Percentiles rank a stretch among this genome's conserved stretches.
Evolutionary conservation across 2,113 vertebrate species (phyloP).

Genomic region (Pygoscelis antarcticus): DNA sequence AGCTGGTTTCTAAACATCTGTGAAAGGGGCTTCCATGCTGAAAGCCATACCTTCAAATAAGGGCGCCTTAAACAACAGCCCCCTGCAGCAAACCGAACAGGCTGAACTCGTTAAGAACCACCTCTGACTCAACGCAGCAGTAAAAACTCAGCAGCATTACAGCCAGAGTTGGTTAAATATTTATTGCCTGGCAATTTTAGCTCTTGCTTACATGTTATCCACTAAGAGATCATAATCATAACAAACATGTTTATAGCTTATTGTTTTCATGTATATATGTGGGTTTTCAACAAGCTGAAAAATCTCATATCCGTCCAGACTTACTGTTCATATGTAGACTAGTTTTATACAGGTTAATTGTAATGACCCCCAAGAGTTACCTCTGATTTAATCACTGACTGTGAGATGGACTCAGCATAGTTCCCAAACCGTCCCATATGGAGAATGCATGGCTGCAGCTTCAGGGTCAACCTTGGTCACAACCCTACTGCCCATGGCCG

Average conservation of each 20-base stretch:
- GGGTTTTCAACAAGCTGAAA: background rate
- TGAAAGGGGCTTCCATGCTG: background rate
- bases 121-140: background rate
- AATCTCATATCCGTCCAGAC: background rate
- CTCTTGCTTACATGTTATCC: background rate
- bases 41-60: background rate
- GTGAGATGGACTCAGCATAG: background rate
- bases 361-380: background rate
- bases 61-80: background rate
- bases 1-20: background rate
- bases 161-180: background rate
- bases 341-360: background rate
- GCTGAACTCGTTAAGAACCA: background rate
- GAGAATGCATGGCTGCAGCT: background rate
- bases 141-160: background rate
- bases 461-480: background rate
- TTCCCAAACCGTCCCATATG: background rate
- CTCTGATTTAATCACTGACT: background rate
- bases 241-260: background rate
- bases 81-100: background rate
- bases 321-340: background rate
- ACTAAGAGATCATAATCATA: background rate
- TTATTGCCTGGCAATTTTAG: background rate
- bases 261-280: background rate
- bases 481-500: background rate